Conservation (phyloP, 2,797 vertebrate species). For the Coregonus ussuriensis region DNA sequence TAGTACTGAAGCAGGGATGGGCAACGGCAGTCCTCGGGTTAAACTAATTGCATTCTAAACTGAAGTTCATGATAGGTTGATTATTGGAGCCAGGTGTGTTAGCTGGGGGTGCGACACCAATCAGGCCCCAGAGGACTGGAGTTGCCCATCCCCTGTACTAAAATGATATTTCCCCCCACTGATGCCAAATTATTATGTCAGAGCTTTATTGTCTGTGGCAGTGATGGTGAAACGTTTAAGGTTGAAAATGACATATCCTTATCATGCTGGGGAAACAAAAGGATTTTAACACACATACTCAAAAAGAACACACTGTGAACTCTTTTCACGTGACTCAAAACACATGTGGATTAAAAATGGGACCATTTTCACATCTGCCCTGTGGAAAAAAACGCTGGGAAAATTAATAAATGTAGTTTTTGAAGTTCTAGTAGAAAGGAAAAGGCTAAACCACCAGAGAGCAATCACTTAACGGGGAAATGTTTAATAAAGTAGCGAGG, state of each 20-base stretch:
- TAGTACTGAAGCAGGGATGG: too few relatives aligned
- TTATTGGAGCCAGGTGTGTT: too few relatives aligned
- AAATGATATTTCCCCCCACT: too few relatives aligned
- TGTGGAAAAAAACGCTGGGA: not conserved
- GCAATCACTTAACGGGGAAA: slow-evolving; percentile 4
- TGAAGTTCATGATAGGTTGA: too few relatives aligned
- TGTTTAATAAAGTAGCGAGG: not conserved
- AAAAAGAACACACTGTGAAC: not conserved
- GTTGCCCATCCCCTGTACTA: too few relatives aligned
- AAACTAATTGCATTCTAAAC: too few relatives aligned
- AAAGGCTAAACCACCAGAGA: not conserved
- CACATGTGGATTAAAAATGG: not conserved
- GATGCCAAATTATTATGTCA: too few relatives aligned
- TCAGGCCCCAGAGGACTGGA: too few relatives aligned
- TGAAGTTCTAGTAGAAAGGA: not conserved
- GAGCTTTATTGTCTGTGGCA: not conserved
- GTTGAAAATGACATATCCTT: slow-evolving; percentile 1
- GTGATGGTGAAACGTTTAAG: not conserved
- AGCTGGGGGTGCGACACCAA: too few relatives aligned
- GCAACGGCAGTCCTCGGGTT: too few relatives aligned
- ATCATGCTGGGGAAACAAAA: not conserved
- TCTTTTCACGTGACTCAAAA: not conserved
- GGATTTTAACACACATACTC: not conserved
- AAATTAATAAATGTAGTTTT: not conserved
- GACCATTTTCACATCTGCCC: slow-evolving; percentile 3